phyloP scores from a whole-genome alignment of 2,797 vertebrate genomes.

The Lagodon rhomboides region DNA sequence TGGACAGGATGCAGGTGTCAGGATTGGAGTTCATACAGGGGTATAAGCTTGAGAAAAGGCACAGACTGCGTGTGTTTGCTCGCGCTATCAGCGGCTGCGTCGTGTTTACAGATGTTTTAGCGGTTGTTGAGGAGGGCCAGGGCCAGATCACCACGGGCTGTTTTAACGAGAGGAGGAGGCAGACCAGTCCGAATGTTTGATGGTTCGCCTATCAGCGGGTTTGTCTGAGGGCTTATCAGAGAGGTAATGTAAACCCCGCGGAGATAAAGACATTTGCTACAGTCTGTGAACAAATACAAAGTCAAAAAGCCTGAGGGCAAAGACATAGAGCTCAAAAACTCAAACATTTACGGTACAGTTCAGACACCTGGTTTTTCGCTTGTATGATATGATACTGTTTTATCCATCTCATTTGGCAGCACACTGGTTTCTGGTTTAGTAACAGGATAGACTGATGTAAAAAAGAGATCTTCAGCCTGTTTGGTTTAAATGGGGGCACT shows the following conservation, averaged over 20 bases:
- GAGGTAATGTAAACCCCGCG: conserved; percentile 25
- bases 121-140: conserved; percentile 64
- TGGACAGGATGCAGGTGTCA: conserved; percentile 36
- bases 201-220: conserved; percentile 37
- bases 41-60: conserved; percentile 59
- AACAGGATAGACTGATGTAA: too few species aligned
- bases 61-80: conserved; percentile 68
- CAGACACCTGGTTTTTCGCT: not conserved
- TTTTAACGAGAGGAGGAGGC: conserved; percentile 38
- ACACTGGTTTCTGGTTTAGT: too few species aligned
- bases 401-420: too few species aligned
- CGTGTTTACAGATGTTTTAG: conserved; percentile 76
- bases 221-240: conserved; percentile 55
- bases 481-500: too few species aligned
- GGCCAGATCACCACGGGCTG: conserved; percentile 26
- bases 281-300: conserved; percentile 39
- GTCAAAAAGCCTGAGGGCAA: conserved; percentile 45
- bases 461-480: too few species aligned
- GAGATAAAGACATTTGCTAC: conserved; percentile 39
- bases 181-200: conserved; percentile 24
- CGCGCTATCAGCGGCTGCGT: conserved; percentile 61
- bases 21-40: conserved; percentile 6
- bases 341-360: not conserved
- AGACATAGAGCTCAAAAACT: conserved; percentile 24
- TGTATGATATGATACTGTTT: too few species aligned